Base-by-base conservation (phyloP, 2,888 invertebrate genomes). In the Lochmaea capreae region DNA sequence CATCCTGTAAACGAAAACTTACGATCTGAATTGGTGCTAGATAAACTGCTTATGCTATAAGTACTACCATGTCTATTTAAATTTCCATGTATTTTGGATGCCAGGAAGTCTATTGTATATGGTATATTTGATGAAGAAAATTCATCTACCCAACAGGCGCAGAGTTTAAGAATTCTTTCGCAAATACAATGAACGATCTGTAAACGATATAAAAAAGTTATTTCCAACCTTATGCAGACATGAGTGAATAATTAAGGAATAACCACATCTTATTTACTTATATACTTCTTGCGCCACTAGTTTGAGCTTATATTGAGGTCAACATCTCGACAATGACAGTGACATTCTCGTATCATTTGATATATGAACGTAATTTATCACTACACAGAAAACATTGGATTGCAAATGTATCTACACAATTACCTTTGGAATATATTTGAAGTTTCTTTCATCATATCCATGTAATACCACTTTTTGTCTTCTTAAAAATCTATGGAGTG, bases 341-440 rank as follows among this genome's bases (percentile, higher is more conserved):
- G n/a, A n/a, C n/a, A n/a, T n/a, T n/a, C n/a, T n/a, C n/a, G n/a
- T n/a, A n/a, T n/a, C n/a, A n/a, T n/a, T n/a, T n/a, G n/a, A n/a
- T n/a, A n/a, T n/a, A n/a, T n/a, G n/a, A n/a, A n/a, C n/a, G n/a
- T n/a, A n/a, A n/a, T n/a, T n/a, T n/a, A n/a, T n/a, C n/a, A n/a
- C 22, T 22, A 22, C 22, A 22, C 22, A 22, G 3, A 22, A 18
- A 59, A 33, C 33, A 58, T 58, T 22, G 18, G 4, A 22, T 58
- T 11, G 5, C n/a, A 61, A 61, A 5, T 14, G 54, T 22, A 61
- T 71, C 57, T 43, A 59, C 8, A 14, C 14, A 54, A 66, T 61
- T 87, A 94, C 94, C 91, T 95, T 95, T 49, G 95, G 95, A 80
- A 96, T 89, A 84, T 92, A 89, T 84, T 91, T 92, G 77, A 95